Base-by-base conservation (phyloP, 2,888 invertebrate species). In the Horisme vitalbata region DNA sequence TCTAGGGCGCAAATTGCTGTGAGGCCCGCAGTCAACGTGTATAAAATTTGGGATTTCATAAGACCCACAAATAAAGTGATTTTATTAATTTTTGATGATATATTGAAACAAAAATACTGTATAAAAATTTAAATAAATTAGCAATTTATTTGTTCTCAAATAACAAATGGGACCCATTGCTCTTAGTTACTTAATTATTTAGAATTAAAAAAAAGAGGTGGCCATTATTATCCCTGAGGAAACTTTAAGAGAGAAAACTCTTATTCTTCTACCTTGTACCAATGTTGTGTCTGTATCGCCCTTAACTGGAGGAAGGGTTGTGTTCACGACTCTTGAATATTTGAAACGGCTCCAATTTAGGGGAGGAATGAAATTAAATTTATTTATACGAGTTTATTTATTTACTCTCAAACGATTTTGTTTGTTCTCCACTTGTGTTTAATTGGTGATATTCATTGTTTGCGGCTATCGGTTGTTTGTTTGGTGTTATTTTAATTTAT, bases 321-420 rank as follows among this genome's bases (percentile, higher is more conserved):
- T 76, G 79, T 84, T 86, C 87, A 83, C 82, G 82, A 83, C 82
- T 83, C 71, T 76, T 89, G 86, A 88, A 88, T 89, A 87, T 88
- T 89, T 88, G 80, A 88, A 84, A 75, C 75, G 75, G 70, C 82
- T 79, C 76, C 84, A 87, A 86, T 85, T 86, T 85, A 79, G 74
- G 76, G 75, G 77, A 77, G 79, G 82, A 75, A 74, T 81, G 71
- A 86, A 88, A 88, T 87, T 86, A 87, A 89, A 89, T 87, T 84
- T 86, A 86, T 88, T 85, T 84, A 85, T 79, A 75, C 77, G 72
- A 74, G 63, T 82, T 84, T 83, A 84, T 84, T 81, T 84, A 80
- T 80, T 83, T 82, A 82, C 76, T 72, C 48, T 67, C 55, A 68
- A 71, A 60, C 65, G 68, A 75, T 76, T 64, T 55, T 65, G 64